Evolutionary conservation across 2,113 vertebrate genomes (phyloP).

Genomic region (Toxotes chatareus): DNA sequence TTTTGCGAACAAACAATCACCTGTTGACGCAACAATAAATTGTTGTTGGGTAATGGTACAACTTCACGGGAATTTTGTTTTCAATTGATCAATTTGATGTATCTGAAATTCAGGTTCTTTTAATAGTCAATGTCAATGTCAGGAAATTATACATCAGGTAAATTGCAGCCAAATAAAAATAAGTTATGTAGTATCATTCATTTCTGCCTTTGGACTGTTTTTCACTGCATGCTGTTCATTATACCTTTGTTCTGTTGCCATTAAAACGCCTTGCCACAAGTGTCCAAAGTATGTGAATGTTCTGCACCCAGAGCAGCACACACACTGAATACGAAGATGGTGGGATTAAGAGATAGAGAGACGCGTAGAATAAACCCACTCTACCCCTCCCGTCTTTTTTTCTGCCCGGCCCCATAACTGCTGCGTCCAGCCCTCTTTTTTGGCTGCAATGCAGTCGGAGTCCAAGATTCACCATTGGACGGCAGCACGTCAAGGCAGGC

Average conservation of each 20-base stretch:
- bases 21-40: constrained; percentile 76
- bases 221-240: constrained; percentile 44
- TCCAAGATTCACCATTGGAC: constrained; percentile 39
- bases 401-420: constrained; percentile 23
- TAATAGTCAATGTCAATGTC: constrained; percentile 70
- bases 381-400: constrained; percentile 32
- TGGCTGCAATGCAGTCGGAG: constrained; percentile 64
- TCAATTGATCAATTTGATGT: constrained; percentile 68
- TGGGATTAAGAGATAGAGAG: constrained; percentile 48
- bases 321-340: constrained; percentile 25
- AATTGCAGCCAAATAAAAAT: constrained; percentile 81
- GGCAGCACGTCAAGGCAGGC: constrained; percentile 32
- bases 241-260: constrained; percentile 2
- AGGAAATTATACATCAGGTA: constrained; percentile 79
- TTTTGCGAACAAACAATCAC: constrained; percentile 84
- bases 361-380: constrained; percentile 11
- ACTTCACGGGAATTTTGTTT: constrained; percentile 69
- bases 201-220: constrained; percentile 60
- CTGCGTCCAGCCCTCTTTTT: constrained; percentile 23
- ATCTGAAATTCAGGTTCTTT: constrained; percentile 73
- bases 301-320: constrained; percentile 1
- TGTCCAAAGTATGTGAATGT: not conserved
- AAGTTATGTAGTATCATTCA: constrained; percentile 57
- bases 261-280: constrained; percentile 13
- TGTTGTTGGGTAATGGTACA: constrained; percentile 67